Conservation (phyloP, 1,140 invertebrate species). For the Planococcus citri region DNA sequence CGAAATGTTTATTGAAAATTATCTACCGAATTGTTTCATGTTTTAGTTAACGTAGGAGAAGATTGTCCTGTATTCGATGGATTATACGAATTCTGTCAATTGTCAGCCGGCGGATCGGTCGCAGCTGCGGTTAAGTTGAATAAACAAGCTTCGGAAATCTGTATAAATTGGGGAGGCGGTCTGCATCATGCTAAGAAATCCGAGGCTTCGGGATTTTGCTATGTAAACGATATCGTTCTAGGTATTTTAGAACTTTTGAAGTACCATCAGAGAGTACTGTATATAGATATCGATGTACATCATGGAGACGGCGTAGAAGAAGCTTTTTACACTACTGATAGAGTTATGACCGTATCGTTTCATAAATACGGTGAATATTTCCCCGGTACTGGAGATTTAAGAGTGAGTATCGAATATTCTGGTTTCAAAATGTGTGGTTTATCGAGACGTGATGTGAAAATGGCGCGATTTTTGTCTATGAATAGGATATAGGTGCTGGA, state of each 20-base stretch:
- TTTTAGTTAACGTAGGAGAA: slow-evolving; percentile 88
- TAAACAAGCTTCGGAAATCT: slow-evolving; percentile 92
- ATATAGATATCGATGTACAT: slow-evolving; percentile 88
- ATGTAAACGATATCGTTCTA: slow-evolving; percentile 92
- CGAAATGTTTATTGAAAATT: background rate
- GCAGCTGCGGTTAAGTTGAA: slow-evolving; percentile 91
- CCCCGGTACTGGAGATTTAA: slow-evolving; percentile 75
- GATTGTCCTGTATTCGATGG: slow-evolving; percentile 97
- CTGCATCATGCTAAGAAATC: slow-evolving; percentile 97
- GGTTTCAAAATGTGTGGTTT: background rate
- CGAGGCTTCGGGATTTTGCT: slow-evolving; percentile 95
- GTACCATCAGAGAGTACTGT: slow-evolving; percentile 78
- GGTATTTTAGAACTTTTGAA: slow-evolving; percentile 78
- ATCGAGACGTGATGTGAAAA: background rate
- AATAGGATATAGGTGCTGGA: slow-evolving; percentile 90
- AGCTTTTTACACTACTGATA: slow-evolving; percentile 82
- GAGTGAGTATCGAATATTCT: too few relatives aligned
- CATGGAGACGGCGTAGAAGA: slow-evolving; percentile 88
- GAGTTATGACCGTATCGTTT: slow-evolving; percentile 86
- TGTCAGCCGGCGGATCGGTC: slow-evolving; percentile 96
- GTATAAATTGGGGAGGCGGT: slow-evolving; percentile 98
- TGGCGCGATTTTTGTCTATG: background rate
- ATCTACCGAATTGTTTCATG: slow-evolving; percentile 29
- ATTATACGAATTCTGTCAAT: slow-evolving; percentile 91
- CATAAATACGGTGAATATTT: slow-evolving; percentile 91